Conservation (phyloP, 1,140 invertebrate species). For the Hyposmocoma kahamanoa region DNA sequence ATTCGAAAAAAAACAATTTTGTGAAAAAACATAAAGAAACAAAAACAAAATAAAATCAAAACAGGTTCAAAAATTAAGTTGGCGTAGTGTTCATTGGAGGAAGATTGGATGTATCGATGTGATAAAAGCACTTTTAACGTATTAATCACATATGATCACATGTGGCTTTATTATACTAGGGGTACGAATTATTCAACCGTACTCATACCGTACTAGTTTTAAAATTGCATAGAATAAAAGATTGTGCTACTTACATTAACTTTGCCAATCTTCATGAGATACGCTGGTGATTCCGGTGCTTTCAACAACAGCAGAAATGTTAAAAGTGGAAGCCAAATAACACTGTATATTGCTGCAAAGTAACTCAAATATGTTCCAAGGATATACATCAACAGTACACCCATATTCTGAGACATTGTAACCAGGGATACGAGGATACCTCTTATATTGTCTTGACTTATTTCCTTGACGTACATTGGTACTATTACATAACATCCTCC, state of each 20-base stretch:
- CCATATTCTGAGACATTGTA: conserved; percentile 14
- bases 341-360: conserved; percentile 30
- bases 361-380: conserved; percentile 74
- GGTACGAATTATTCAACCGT: too few relatives aligned
- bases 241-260: conserved; percentile 22
- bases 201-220: too few relatives aligned
- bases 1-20: too few relatives aligned
- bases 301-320: conserved; percentile 23
- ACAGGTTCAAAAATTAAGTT: too few relatives aligned
- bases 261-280: conserved; percentile 32
- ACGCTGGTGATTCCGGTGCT: conserved; percentile 41
- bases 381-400: conserved; percentile 50
- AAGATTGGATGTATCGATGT: too few relatives aligned
- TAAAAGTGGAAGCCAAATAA: conserved; percentile 19
- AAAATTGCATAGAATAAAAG: too few relatives aligned
- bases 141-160: too few relatives aligned
- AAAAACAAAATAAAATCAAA: too few relatives aligned
- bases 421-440: conserved; percentile 13
- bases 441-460: conserved; percentile 17
- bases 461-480: conserved; percentile 22
- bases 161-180: too few relatives aligned
- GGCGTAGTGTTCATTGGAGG: too few relatives aligned
- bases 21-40: too few relatives aligned
- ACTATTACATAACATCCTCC: conserved; percentile 18
- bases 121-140: too few relatives aligned